Evolutionary conservation across 1,140 invertebrate species (phyloP).

Genomic region (Apis dorsata): DNA sequence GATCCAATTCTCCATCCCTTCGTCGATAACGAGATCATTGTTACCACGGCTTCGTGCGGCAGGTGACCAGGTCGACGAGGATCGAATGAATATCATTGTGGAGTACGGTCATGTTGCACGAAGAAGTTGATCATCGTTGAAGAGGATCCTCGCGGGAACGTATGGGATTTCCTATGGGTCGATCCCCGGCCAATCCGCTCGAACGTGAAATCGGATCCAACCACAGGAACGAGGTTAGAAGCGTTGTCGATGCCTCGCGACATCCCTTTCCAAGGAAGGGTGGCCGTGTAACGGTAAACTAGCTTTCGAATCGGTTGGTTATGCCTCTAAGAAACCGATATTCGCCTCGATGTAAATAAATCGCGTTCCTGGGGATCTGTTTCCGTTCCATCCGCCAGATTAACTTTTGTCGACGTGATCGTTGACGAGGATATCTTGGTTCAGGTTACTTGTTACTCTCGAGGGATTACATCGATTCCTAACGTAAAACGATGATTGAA

Average conservation of each 20-base stretch:
- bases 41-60: conserved; percentile 22
- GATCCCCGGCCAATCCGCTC: conserved; percentile 56
- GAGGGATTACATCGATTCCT: neutral
- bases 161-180: conserved; percentile 62
- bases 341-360: conserved; percentile 53
- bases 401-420: conserved; percentile 12
- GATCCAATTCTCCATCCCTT: conserved; percentile 24
- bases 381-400: conserved; percentile 21
- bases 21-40: conserved; percentile 34
- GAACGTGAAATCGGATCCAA: conserved; percentile 66
- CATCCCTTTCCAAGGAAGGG: neutral
- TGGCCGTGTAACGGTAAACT: conserved; percentile 56
- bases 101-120: conserved; percentile 24
- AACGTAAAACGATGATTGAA: no score
- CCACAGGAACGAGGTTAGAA: conserved; percentile 57
- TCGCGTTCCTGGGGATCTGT: conserved; percentile 26
- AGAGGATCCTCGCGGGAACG: conserved; percentile 64
- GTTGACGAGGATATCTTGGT: neutral
- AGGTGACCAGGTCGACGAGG: neutral
- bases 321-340: conserved; percentile 57
- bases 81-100: conserved; percentile 44
- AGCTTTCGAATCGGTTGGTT: conserved; percentile 64
- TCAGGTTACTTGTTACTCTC: neutral
- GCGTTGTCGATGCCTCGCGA: conserved; percentile 26
- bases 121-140: neutral